Evolutionary conservation across 1,140 invertebrate genomes (phyloP).

Genomic region (Atta colombica): DNA sequence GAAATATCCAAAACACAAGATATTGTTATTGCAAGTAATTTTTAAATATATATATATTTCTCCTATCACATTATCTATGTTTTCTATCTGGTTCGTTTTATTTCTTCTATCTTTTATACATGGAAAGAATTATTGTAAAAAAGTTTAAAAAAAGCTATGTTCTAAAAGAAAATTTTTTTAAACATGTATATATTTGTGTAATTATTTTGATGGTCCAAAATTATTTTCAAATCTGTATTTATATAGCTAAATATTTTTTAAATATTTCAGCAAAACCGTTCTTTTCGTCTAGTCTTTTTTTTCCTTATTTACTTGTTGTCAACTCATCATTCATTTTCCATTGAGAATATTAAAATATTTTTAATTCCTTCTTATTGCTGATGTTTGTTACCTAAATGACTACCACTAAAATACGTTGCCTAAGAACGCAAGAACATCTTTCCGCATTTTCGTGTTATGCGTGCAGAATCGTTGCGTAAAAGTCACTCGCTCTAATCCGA

Average conservation of each 20-base stretch:
- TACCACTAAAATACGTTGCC: background rate
- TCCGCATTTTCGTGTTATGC: constrained; percentile 6
- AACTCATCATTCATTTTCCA: too few species aligned
- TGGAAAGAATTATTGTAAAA: too few species aligned
- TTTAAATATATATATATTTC: background rate
- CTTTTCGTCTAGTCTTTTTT: background rate
- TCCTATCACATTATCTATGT: background rate
- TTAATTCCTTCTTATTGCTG: background rate
- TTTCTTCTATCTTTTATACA: background rate
- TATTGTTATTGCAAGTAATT: too few species aligned
- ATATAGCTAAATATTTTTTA: too few species aligned
- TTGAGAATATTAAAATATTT: background rate
- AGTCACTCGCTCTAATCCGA: constrained; percentile 26
- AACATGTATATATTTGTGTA: too few species aligned
- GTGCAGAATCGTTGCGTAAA: constrained; percentile 16
- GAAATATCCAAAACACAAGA: background rate
- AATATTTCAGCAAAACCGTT: too few species aligned
- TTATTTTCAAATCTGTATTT: too few species aligned
- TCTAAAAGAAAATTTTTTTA: too few species aligned
- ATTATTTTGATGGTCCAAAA: too few species aligned
- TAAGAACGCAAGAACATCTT: background rate
- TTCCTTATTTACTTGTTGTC: background rate
- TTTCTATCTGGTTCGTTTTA: background rate
- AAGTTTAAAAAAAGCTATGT: too few species aligned
- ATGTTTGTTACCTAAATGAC: background rate